Base-by-base conservation (phyloP, 1,140 invertebrate genomes). In the Bombyx mandarina region DNA sequence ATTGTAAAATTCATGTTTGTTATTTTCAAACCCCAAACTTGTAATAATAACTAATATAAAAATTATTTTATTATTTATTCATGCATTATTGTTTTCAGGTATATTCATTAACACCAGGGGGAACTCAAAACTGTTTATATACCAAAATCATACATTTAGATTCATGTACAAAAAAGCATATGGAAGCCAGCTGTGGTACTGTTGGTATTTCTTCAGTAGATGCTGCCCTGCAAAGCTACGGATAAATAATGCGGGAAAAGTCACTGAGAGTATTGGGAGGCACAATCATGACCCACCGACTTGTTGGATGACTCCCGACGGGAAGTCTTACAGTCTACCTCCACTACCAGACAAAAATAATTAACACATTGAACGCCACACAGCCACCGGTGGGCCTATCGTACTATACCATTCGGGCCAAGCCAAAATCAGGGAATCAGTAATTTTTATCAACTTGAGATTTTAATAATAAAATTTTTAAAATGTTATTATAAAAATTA, bases 81-180 rank as follows among this genome's bases (percentile, higher is more conserved):
- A 35, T 35, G 26, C 26, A 35, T 35, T 35, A 58, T 66, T 63
- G 53, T 58, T 85, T 82, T 62, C 76, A 87, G 84, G 84, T 68
- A 87, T 85, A 63, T 87, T 87, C 65, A 87, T 87, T 57, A 85
- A 87, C 57, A 87, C 84, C 56, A 78, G 84, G 67, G 84, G 84
- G 7, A 87, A 87, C 70, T 87, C 84, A 35, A 87, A 87, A 63
- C 55, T 87, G 45, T 87, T 84, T 58, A 87, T 87, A 56, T 87
- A 87, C 51, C 82, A 87, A 62, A 87, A 86, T 58, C 84, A 87
- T 58, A 87, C 84, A 72, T 87, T 86, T 67, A 71, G 84, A 61
- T 87, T 87, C 59, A 87, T 87, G 84, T 87, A 87, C 56, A 87
- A 87, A 56, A 85, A 84, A 50, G 84, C 82, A 43, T 87, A 84